Evolutionary conservation across 2,113 vertebrate genomes (phyloP).

Genomic region (Pelecanoides urinatrix): DNA sequence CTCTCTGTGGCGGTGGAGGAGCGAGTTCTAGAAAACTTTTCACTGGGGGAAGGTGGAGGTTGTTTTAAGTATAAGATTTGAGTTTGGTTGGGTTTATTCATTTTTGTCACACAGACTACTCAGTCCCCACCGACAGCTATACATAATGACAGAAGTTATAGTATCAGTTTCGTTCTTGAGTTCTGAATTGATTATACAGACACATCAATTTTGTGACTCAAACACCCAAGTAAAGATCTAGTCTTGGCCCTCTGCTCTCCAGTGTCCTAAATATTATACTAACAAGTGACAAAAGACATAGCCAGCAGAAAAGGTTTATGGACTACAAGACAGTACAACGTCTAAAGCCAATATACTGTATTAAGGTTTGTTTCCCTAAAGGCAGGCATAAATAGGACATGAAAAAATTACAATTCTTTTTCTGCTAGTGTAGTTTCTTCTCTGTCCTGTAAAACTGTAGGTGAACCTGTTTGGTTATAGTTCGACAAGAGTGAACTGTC

Average conservation of each 20-base stretch:
- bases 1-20: neutral
- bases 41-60: neutral
- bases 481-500: neutral
- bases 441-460: neutral
- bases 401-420: neutral
- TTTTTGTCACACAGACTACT: neutral
- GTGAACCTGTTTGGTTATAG: neutral
- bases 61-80: neutral
- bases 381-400: neutral
- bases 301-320: neutral
- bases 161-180: neutral
- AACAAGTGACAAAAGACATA: neutral
- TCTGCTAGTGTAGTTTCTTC: neutral
- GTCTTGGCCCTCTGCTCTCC: neutral
- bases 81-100: neutral
- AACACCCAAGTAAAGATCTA: neutral
- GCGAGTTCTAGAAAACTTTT: neutral
- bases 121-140: neutral
- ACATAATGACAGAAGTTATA: neutral
- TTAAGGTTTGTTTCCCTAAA: neutral
- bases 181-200: neutral
- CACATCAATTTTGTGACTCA: neutral
- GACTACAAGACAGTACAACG: neutral
- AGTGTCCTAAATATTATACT: neutral
- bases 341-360: neutral